Base-by-base conservation (phyloP, 2,888 invertebrate genomes). In the Diarsia brunnea region DNA sequence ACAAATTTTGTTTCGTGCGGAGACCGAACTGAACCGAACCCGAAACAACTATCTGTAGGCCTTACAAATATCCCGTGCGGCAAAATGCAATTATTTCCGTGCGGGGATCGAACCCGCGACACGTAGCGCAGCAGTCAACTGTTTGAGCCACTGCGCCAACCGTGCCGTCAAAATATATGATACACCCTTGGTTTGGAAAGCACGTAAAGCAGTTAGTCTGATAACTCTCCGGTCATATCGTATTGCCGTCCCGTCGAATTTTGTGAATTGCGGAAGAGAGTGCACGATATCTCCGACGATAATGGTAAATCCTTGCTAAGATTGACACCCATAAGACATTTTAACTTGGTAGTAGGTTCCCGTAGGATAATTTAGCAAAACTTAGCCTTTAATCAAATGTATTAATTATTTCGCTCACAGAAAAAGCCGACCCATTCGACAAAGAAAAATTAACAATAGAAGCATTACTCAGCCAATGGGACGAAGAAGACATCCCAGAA, bases 381-480 rank as follows among this genome's bases (percentile, higher is more conserved):
- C 60, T 60, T 12, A 60, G 21, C 11, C n/a, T 7, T 21, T 43
- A 19, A 24, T 45, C 24, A 24, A 27, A n/a, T 49, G 55, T 55
- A 24, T 14, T 31, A 4, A 24, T 14, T 31, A 4, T 72, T 67
- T 69, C 86, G 69, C 14, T 5, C 21, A 58, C 91, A 95, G 96
- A 96, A n/a, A 96, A 94, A 93, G 85, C 87, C 0, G 96, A 96
- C 65, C 94, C 94, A 0, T 96, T 96, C 75, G 93, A 90, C 86
- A 94, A 93, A 75, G 96, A 96, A 55, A 93, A 95, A 58, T 93
- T 94, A 86, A 95, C 96, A 14, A 96, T 97, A 38, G 95, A 95
- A 78, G 93, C 92, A 0, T 89, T 97, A 0, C 93, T 97, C 69
- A 95, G 95, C 85, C 96, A 97, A 84, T 97, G 97, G 97, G 94